Evolutionary conservation across 2,888 invertebrate genomes (phyloP), one percentile per base, ranked within the genome.

Genomic region (Metellina segmentata): DNA sequence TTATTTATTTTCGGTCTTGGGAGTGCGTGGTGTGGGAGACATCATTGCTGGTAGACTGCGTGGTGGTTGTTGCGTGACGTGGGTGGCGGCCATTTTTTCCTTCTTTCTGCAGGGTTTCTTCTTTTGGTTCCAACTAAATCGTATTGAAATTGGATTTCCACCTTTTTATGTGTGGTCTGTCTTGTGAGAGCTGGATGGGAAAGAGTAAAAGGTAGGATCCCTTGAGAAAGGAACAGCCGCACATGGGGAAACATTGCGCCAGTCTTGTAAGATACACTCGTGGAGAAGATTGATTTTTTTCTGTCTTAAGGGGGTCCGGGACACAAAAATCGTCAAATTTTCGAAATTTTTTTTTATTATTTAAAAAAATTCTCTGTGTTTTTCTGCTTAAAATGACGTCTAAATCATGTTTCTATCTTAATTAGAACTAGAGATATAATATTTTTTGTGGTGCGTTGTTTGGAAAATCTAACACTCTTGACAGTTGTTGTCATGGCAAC

Each of bases 1-100:
- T 34, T 34, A 34, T 34, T 34, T 19, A 70, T 70, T 19, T 70
- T 6, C 70, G 19, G 16, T 70, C 9, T 49, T 7, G 16, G 7
- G 2, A 70, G 7, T 19, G 51, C 8, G 51, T 51, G 70, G 79
- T 7, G 61, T 34, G 51, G 69, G 74, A 16, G 52, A 20, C 81
- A 53, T n/a, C 51, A 77, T n/a, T 81, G n/a, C 51, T 52, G 78
- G 78, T 49, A 89, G 89, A 89, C 89, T 78, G 89, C 89, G 70
- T 88, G 88, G 88, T 89, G 74, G 81, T 89, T 52, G 81, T 70
- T 70, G 74, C 87, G 79, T 87, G 87, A 87, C 87, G 77, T 61
- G n/a, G 52, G n/a, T 51, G 51, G 70, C 82, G 34, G 16, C 74
- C 20, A 53, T 72, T 61, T 75, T 13, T 71, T 86, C n/a, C 8